A percentile compares a stretch with the other conserved stretches of the same genome.
Evolutionary conservation across 1,140 invertebrate species (phyloP).

Genomic region (Cyrtorhinus lividipennis): DNA sequence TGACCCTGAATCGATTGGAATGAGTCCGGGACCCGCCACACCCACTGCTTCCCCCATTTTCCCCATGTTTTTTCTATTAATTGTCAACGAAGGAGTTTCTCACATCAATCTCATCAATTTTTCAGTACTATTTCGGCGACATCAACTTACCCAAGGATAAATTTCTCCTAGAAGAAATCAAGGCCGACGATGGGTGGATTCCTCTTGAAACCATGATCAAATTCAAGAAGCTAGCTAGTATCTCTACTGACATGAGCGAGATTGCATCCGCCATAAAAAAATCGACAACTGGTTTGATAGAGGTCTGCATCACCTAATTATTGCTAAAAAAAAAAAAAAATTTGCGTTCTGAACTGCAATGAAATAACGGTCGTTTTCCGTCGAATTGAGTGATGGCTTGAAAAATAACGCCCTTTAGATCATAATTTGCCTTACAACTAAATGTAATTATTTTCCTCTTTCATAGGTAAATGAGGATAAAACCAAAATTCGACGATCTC

Average conservation of each 20-base stretch:
- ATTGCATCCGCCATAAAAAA: constrained; percentile 62
- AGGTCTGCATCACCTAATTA: constrained; percentile 22
- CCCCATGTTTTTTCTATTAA: too few relatives aligned
- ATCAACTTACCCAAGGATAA: constrained; percentile 79
- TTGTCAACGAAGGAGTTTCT: too few relatives aligned
- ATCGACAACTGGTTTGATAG: constrained; percentile 34
- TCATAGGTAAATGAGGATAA: constrained; percentile 54
- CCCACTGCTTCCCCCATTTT: too few relatives aligned
- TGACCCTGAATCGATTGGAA: too few relatives aligned
- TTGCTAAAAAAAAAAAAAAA: not conserved
- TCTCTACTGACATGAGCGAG: constrained; percentile 50
- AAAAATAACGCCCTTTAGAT: too few relatives aligned
- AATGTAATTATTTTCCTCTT: too few relatives aligned
- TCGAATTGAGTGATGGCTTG: too few relatives aligned
- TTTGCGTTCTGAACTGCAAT: too few relatives aligned
- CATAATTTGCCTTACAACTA: too few relatives aligned
- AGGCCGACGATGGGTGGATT: constrained; percentile 80
- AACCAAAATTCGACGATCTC: constrained; percentile 63
- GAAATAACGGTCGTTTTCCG: too few relatives aligned
- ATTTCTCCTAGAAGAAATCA: constrained; percentile 71
- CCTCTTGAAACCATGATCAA: constrained; percentile 66
- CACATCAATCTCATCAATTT: too few relatives aligned
- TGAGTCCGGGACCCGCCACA: too few relatives aligned
- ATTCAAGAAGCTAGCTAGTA: constrained; percentile 68
- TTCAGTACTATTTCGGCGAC: constrained; percentile 69